Conservation (phyloP, 2,113 vertebrate species). For the Sminthopsis crassicaudata region DNA sequence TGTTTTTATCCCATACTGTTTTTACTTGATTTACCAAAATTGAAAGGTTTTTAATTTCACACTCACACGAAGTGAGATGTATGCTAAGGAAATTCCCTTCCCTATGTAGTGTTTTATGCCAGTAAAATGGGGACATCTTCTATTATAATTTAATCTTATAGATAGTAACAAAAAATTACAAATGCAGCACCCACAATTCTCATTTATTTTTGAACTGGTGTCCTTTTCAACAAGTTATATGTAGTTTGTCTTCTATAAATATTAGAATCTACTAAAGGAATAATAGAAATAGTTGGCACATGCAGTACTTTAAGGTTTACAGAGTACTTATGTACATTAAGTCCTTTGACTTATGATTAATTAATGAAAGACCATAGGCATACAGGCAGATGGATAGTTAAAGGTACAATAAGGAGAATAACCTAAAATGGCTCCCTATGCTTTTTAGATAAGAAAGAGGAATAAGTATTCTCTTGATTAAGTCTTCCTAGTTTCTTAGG, state of each 20-base stretch:
- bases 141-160: not conserved
- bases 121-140: constrained; percentile 28
- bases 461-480: not conserved
- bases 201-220: not conserved
- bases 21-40: constrained; percentile 30
- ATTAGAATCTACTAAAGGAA: not conserved
- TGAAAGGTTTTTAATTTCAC: constrained; percentile 33
- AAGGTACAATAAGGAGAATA: not conserved
- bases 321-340: not conserved
- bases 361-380: not conserved
- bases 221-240: not conserved
- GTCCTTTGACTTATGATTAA: not conserved
- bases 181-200: not conserved
- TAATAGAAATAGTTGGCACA: not conserved
- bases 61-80: constrained; percentile 39
- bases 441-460: not conserved
- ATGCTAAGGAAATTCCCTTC: constrained; percentile 54
- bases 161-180: not conserved
- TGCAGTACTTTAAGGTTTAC: not conserved
- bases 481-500: not conserved
- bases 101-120: not conserved
- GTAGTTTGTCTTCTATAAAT: not conserved
- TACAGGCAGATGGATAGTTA: not conserved
- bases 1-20: not conserved
- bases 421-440: not conserved